These are phyloP conservation scores for Nymphalis io DNA, from an alignment of 1,140 invertebrate genomes.

Conservation along the genomic window DNA sequence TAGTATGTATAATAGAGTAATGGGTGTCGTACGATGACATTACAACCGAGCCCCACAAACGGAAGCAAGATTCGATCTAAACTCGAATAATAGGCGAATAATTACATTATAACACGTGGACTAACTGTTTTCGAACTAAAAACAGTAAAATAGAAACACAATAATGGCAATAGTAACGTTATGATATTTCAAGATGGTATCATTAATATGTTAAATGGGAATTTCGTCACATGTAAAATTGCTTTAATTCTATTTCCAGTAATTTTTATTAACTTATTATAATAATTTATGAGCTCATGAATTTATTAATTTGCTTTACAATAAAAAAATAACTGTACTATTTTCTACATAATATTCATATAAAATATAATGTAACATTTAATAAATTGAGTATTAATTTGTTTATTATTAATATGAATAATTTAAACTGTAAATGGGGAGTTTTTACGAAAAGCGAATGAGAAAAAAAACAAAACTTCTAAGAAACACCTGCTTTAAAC, in stretches of 20 bases:
- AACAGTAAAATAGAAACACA: not conserved
- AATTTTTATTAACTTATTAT: not conserved
- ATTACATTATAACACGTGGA: constrained; percentile 33
- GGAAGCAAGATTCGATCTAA: constrained; percentile 44
- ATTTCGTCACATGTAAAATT: not conserved
- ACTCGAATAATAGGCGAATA: constrained; percentile 42
- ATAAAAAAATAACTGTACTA: no score
- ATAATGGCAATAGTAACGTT: not conserved
- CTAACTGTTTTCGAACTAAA: not conserved
- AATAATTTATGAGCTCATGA: not conserved
- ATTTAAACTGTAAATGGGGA: no score
- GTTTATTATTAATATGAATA: no score
- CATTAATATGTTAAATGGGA: not conserved
- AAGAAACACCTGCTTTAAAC: constrained; percentile 25
- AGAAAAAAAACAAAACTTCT: not conserved
- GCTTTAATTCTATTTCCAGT: not conserved
- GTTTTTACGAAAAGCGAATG: not conserved
- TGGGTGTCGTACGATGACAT: constrained; percentile 33
- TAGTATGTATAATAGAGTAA: not conserved
- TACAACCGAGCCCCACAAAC: constrained; percentile 22
- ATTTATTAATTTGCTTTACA: no score
- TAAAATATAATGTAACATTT: no score
- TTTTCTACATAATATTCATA: no score
- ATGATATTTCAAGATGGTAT: not conserved
- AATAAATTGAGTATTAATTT: no score